A percentile compares a stretch with the other conserved stretches of the same genome.
phyloP scores from a whole-genome alignment of 2,888 invertebrate species.

The Azorinus chamasolen region DNA sequence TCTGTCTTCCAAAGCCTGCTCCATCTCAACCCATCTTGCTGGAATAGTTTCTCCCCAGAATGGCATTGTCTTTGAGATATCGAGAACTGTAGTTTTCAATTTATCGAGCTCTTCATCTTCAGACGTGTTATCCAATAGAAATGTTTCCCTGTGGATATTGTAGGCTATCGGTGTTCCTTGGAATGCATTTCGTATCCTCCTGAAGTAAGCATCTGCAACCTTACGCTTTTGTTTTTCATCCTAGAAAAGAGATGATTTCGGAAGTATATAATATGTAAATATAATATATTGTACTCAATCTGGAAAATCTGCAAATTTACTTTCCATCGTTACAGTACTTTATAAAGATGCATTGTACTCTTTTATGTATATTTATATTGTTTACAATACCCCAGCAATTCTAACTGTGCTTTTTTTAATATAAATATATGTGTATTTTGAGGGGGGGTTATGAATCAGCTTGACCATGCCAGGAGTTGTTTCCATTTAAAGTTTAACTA shows the following conservation, averaged over 20 bases:
- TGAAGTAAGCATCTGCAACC: slow-evolving; percentile 27
- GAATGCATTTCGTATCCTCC: slow-evolving; percentile 30
- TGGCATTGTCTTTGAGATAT: slow-evolving; percentile 30
- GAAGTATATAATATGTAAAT: too few relatives aligned
- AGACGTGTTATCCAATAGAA: slow-evolving; percentile 38
- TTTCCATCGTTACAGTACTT: too few relatives aligned
- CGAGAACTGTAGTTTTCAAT: slow-evolving; percentile 25
- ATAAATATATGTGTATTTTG: too few relatives aligned
- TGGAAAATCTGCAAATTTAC: too few relatives aligned
- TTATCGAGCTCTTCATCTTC: slow-evolving; percentile 29
- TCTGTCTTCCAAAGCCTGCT: slow-evolving; percentile 45
- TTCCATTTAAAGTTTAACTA: too few relatives aligned
- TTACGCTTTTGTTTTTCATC: slow-evolving; percentile 19
- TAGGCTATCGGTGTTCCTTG: slow-evolving; percentile 29
- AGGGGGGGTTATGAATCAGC: too few relatives aligned
- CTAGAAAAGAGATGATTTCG: slow-evolving; percentile 1
- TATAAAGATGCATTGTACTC: too few relatives aligned
- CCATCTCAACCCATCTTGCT: slow-evolving; percentile 53
- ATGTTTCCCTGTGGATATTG: slow-evolving; percentile 25
- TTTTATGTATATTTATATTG: too few relatives aligned
- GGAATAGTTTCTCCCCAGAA: slow-evolving; percentile 50
- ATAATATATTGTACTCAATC: too few relatives aligned
- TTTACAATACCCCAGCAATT: too few relatives aligned
- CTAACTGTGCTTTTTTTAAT: too few relatives aligned
- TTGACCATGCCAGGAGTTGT: too few relatives aligned